Percentiles rank a stretch among this genome's conserved stretches.
Conservation (phyloP, 2,113 vertebrate species). For the Varanus komodoensis region DNA sequence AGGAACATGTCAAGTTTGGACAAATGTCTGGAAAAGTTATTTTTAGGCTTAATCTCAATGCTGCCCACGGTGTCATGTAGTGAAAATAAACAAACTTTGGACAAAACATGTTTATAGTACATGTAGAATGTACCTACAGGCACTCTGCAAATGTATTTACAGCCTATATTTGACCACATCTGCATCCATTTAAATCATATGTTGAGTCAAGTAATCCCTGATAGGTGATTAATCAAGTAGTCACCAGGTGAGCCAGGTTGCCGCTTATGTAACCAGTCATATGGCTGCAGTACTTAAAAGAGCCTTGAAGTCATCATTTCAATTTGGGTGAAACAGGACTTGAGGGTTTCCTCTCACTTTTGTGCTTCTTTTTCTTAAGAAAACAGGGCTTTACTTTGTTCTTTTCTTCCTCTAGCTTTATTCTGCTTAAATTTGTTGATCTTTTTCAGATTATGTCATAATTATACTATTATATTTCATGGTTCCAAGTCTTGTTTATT, state of each 20-base stretch:
- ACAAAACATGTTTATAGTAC: not conserved
- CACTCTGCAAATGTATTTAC: not conserved
- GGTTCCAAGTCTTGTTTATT: too few species aligned
- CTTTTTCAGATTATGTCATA: too few species aligned
- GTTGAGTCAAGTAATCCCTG: not conserved
- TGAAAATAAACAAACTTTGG: not conserved
- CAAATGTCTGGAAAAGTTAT: not conserved
- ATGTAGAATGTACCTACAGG: not conserved
- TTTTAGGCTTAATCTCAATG: too few species aligned
- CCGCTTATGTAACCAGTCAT: not conserved
- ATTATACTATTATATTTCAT: too few species aligned
- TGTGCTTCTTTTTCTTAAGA: not conserved
- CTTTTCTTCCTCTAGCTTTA: too few species aligned
- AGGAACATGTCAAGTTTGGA: not conserved
- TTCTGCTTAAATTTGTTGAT: too few species aligned
- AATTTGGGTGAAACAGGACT: conserved; percentile 21
- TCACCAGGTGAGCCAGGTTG: not conserved
- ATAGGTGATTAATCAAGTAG: not conserved
- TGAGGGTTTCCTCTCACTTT: not conserved
- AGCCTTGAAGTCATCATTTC: not conserved
- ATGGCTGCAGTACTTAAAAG: not conserved
- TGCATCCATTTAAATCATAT: not conserved
- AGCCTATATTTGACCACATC: not conserved
- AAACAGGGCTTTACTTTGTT: not conserved
- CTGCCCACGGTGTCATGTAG: too few species aligned